Conservation (phyloP, 2,888 invertebrate genomes). For the Trichogramma evanescens region DNA sequence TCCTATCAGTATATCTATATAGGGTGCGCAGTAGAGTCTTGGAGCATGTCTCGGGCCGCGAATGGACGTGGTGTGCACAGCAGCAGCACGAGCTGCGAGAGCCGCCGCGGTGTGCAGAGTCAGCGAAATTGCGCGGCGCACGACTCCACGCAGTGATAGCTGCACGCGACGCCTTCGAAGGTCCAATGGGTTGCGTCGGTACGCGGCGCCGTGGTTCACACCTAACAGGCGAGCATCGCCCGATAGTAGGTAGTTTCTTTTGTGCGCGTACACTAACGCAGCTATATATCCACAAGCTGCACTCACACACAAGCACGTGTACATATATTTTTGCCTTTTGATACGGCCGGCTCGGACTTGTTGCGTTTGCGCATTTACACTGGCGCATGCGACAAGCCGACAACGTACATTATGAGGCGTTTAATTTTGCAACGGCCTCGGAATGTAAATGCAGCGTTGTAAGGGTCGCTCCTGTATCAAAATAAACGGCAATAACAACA, state of each 20-base stretch:
- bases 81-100: neutral
- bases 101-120: slow-evolving; percentile 1
- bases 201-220: slow-evolving; percentile 47
- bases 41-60: too few species aligned
- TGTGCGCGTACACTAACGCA: neutral
- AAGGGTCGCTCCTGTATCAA: too few species aligned
- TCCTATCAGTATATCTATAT: too few species aligned
- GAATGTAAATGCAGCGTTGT: too few species aligned
- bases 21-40: too few species aligned
- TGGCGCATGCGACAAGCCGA: too few species aligned
- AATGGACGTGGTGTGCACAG: neutral
- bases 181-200: slow-evolving; percentile 45
- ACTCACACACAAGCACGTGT: slow-evolving; percentile 8
- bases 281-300: neutral
- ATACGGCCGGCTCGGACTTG: too few species aligned
- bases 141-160: slow-evolving; percentile 10
- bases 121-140: neutral
- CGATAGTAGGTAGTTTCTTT: slow-evolving; percentile 21
- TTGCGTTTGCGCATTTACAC: too few species aligned
- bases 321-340: neutral
- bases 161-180: slow-evolving; percentile 31
- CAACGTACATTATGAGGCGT: too few species aligned
- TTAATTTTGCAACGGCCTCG: too few species aligned
- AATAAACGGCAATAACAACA: too few species aligned
- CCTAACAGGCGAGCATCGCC: slow-evolving; percentile 38